Evolutionary conservation across 2,797 vertebrate species (phyloP).

Genomic region (Channallabes apus): DNA sequence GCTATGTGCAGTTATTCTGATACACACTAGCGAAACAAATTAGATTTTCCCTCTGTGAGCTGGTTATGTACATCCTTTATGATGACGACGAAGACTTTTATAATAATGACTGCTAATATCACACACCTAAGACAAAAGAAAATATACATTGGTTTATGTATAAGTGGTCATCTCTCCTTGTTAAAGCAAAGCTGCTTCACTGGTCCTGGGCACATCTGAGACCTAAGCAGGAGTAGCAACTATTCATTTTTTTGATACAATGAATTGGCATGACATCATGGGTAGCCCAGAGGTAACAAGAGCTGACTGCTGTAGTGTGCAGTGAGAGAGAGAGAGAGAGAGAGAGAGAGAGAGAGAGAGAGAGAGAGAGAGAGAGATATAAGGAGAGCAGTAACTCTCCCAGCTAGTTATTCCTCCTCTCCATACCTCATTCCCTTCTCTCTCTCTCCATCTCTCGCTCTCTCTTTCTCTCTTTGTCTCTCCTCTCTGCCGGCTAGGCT

Average conservation of each 20-base stretch:
- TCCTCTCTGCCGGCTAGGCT: conserved; percentile 38
- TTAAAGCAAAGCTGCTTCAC: background rate
- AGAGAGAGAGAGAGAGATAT: conserved; percentile 13
- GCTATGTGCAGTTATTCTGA: background rate
- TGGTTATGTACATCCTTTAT: background rate
- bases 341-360: conserved; percentile 8
- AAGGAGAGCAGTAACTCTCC: conserved; percentile 27
- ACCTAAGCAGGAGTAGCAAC: conserved; percentile 38
- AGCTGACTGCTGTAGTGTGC: conserved; percentile 58
- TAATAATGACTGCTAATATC: background rate
- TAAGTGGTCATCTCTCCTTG: conserved; percentile 6
- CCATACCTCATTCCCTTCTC: conserved; percentile 24
- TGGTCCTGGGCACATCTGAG: background rate
- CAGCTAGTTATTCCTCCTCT: conserved; percentile 45
- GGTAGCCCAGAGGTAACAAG: conserved; percentile 60
- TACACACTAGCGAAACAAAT: background rate
- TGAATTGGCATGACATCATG: conserved; percentile 61
- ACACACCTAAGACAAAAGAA: background rate
- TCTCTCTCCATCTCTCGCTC: conserved; percentile 30
- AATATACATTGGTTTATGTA: background rate
- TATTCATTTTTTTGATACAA: conserved; percentile 54
- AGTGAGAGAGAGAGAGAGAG: conserved; percentile 5
- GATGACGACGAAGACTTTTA: background rate
- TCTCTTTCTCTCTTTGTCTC: conserved; percentile 44
- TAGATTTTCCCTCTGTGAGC: background rate